Evolutionary conservation across 2,113 vertebrate species (phyloP), one percentile per base, ranked within the genome.

Genomic region (Plestiodon gilberti): DNA sequence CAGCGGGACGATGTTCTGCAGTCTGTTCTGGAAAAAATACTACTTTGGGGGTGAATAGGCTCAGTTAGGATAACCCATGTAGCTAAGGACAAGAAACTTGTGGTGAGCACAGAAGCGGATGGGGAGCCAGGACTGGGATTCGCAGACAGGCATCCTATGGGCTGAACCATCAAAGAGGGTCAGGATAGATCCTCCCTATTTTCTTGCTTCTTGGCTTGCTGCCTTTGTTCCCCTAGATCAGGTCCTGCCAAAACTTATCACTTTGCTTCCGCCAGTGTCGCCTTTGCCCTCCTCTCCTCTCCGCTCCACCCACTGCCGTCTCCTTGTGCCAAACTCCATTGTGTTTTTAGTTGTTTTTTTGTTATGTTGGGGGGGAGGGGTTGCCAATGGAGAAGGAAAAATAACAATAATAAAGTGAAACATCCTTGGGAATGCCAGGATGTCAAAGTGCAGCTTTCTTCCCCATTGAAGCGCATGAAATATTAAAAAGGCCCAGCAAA

Each of bases 401-500:
- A 64, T 35, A 48, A 71, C 67, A 87, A 89, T 90, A 93, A 90
- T 55, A 48, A 93, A 94, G 90, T 93, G 91, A 89, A 91, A 87
- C 89, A 90, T 89, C 90, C 81, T 88, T 67, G 89, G 78, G 87
- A 91, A 95, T 87, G 85, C 83, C 92, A 89, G 81, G 92, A 95
- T 95, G 94, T 95, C 94, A 94, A 92, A 95, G 89, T 88, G 89
- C 91, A 96, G 91, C 74, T 89, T 95, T 93, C 91, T 95, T 93
- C 88, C 90, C 89, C 65, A 71, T 61, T 94, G 91, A 92, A 95
- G 87, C 91, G 88, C 92, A 96, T 96, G 91, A 96, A 97, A 96
- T 96, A 96, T 95, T 96, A 94, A 96, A 93, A 93, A 88, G 82
- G 61, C 81, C 95, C 90, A 92, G 93, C 77, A 48, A 96, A 96